Conservation (phyloP, 2,797 vertebrate species). For the Glyptemys insculpta region DNA sequence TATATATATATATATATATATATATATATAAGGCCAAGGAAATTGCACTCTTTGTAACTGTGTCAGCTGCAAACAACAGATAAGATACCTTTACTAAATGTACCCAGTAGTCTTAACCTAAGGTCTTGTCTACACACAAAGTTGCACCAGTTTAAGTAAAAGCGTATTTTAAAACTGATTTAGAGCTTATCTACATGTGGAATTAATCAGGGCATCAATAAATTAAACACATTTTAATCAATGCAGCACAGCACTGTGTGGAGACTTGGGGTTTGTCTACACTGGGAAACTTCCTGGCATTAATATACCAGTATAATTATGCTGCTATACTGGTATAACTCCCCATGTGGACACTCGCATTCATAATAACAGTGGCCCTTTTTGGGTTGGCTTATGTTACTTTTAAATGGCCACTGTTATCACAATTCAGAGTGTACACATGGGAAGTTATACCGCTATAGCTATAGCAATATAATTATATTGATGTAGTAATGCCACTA, state of each 20-base stretch:
- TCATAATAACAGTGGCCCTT: not conserved
- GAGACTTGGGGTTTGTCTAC: not conserved
- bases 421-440: not conserved
- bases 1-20: not conserved
- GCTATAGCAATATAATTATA: not conserved
- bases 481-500: not conserved
- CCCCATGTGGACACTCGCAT: not conserved
- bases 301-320: not conserved
- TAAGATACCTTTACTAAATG: not conserved
- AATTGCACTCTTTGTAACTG: not conserved
- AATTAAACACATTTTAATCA: not conserved
- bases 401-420: not conserved
- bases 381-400: not conserved
- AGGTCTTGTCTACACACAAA: not conserved
- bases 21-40: not conserved
- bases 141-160: not conserved
- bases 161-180: not conserved
- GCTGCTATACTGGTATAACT: not conserved
- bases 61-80: not conserved
- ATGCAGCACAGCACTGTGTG: not conserved
- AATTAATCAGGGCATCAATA: not conserved
- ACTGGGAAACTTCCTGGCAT: not conserved
- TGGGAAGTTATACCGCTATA: not conserved
- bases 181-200: not conserved
- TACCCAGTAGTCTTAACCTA: not conserved